Base-by-base conservation (phyloP, 2,888 invertebrate species). In the Miltochrista miniata region DNA sequence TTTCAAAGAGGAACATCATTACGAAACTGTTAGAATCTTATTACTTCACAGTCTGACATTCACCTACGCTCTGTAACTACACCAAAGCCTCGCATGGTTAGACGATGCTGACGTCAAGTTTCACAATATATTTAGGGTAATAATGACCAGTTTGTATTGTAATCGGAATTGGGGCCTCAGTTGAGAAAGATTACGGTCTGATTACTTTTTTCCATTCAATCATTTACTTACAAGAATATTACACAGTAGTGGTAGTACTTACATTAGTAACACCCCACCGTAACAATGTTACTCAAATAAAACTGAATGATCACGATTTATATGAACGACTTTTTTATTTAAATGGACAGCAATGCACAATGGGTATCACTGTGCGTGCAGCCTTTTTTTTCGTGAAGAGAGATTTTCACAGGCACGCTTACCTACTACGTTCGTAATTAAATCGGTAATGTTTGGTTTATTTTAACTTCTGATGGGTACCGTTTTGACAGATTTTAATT, bases 1-100 rank as follows among this genome's bases (percentile, higher is more conserved):
- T 14, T 36, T 36, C 13, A 14, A 9, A 15, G 55, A 48, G 48
- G 35, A 49, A 44, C 46, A 36, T 48, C 45, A 49, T 59, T 61
- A n/a, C 31, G 51, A 48, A 42, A 56, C 18, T 7, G 9, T 10
- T n/a, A 42, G 40, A 24, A 46, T 56, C 51, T 30, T 31, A 43
- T 63, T 56, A 38, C 47, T 51, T 45, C 56, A 54, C 31, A 15
- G 5, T 13, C 30, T 50, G 45, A 47, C 39, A 52, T 30, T 54
- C 53, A 50, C 44, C 12, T 34, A 14, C 11, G 11, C 13, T 35
- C 5, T 11, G n/a, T 38, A 11, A 29, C 35, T 44, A 14, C 12
- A 43, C 34, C 36, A 44, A 36, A 36, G 29, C 24, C 44, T n/a
- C 36, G 29, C 29, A n/a, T 18, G 15, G 15, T 38, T 24, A 14